Conservation (phyloP, 2,888 invertebrate species). For the Drosophila aldrichi region DNA sequence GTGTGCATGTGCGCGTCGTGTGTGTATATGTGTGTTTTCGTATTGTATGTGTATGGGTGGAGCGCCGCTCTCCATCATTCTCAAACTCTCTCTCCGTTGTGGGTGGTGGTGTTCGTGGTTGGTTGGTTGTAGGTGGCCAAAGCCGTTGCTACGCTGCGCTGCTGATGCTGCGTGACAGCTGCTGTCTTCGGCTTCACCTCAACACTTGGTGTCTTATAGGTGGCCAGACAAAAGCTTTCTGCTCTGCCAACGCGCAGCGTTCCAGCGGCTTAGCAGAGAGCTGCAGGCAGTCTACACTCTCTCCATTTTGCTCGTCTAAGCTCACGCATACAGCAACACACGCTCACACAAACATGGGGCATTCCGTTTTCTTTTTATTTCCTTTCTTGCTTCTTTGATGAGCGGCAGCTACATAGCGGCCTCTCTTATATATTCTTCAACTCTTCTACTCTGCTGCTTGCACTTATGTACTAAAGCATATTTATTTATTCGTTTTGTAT, state of each 20-base stretch:
- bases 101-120: conserved; percentile 19
- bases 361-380: conserved; percentile 16
- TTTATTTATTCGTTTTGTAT: conserved; percentile 37
- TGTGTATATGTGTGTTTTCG: conserved; percentile 7
- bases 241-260: conserved; percentile 41
- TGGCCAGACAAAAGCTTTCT: conserved; percentile 43
- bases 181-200: background rate
- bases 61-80: conserved; percentile 73
- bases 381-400: background rate
- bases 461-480: conserved; percentile 70
- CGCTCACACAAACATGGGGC: conserved; percentile 50
- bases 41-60: conserved; percentile 55
- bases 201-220: conserved; percentile 52
- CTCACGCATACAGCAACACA: conserved; percentile 16
- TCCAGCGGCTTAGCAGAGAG: conserved; percentile 48
- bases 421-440: conserved; percentile 17
- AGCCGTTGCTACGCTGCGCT: conserved; percentile 64
- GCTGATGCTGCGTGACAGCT: conserved; percentile 7
- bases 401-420: conserved; percentile 11
- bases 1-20: conserved; percentile 9
- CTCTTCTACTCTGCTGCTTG: conserved; percentile 36
- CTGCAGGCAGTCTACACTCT: conserved; percentile 51
- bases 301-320: conserved; percentile 26
- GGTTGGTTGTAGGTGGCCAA: conserved; percentile 35
- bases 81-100: conserved; percentile 74